Conservation (phyloP, 2,888 invertebrate genomes). For the Julus scandinavius region DNA sequence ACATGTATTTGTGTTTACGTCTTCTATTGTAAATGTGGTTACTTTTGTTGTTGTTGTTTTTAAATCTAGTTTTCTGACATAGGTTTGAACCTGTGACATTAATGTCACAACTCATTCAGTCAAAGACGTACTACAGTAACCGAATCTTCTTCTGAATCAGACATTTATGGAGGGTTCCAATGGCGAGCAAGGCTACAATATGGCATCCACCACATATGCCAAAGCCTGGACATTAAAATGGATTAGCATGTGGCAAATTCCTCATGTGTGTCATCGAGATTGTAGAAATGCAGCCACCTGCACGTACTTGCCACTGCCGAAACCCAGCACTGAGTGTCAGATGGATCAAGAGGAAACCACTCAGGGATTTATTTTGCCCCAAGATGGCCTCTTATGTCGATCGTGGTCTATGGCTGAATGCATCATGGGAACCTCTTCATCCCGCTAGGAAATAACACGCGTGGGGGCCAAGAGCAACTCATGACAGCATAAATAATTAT, state of each 20-base stretch:
- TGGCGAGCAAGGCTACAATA: too few species aligned
- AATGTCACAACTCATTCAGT: too few species aligned
- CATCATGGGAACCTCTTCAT: not conserved
- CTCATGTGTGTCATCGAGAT: not conserved
- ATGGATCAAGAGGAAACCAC: not conserved
- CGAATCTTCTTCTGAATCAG: too few species aligned
- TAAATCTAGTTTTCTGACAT: too few species aligned
- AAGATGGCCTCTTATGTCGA: slow-evolving; percentile 17
- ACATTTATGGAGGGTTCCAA: too few species aligned
- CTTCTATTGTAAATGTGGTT: too few species aligned
- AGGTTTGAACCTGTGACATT: too few species aligned
- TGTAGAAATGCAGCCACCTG: not conserved
- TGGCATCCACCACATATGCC: too few species aligned
- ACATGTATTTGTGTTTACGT: too few species aligned
- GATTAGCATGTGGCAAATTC: slow-evolving; percentile 11
- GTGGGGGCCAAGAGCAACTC: not conserved
- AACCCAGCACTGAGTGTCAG: not conserved
- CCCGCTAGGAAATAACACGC: not conserved
- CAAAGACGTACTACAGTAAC: too few species aligned
- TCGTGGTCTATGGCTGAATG: not conserved
- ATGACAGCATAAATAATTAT: slow-evolving; percentile 11
- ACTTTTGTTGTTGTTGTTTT: too few species aligned
- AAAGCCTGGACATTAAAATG: not conserved
- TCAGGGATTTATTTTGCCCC: not conserved
- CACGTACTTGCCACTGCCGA: not conserved